These are phyloP conservation scores for Pollenia labialis DNA, from an alignment of 2,888 invertebrate genomes.

Conservation along the genomic window DNA sequence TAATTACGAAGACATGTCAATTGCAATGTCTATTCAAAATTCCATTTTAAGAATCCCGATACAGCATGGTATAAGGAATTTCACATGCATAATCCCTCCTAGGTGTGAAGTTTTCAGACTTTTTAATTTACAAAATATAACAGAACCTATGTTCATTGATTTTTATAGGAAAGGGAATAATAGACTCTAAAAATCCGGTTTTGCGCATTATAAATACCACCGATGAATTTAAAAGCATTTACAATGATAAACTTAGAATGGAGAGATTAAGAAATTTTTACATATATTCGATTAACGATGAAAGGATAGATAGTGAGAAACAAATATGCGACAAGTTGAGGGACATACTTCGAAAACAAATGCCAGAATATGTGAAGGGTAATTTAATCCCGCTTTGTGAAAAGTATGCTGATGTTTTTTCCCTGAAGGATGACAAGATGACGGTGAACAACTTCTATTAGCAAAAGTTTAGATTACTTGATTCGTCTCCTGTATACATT, in stretches of 20 bases:
- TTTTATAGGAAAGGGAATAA: constrained; percentile 25
- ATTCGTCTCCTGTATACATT: constrained; percentile 39
- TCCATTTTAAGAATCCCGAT: constrained; percentile 13
- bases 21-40: neutral
- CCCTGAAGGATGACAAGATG: constrained; percentile 40
- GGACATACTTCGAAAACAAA: neutral
- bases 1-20: constrained; percentile 12
- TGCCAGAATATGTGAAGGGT: neutral
- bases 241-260: constrained; percentile 3
- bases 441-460: constrained; percentile 50
- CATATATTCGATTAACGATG: neutral
- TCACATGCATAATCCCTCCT: constrained; percentile 5
- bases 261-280: neutral
- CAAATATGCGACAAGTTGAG: neutral
- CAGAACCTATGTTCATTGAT: constrained; percentile 34
- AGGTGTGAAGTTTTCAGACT: constrained; percentile 36
- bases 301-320: neutral
- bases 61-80: constrained; percentile 4
- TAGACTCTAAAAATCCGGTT: constrained; percentile 8
- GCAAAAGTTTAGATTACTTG: constrained; percentile 51
- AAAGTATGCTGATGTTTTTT: constrained; percentile 46
- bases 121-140: constrained; percentile 11
- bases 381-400: constrained; percentile 27
- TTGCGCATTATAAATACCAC: constrained; percentile 16
- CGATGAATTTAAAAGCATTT: constrained; percentile 19